Conservation (phyloP, 1,140 invertebrate genomes). For the Plectrocnemia conspersa region DNA sequence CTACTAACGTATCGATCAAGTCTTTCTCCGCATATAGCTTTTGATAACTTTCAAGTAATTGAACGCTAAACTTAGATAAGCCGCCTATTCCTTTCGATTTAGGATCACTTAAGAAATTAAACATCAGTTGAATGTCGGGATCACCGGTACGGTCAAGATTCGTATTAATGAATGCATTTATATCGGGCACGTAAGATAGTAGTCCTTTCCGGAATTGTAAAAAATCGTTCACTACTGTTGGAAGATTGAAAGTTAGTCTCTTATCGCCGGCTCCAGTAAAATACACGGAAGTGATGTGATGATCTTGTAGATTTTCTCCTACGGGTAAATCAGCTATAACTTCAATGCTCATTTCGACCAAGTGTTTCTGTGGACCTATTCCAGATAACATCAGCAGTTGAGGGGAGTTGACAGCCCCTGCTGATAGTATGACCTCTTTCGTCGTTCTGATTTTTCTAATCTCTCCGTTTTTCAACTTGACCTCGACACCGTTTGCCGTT, state of each 20-base stretch:
- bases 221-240: no score
- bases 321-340: conserved; percentile 57
- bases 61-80: no score
- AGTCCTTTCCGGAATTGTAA: no score
- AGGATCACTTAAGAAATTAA: no score
- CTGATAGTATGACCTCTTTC: conserved; percentile 66
- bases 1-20: conserved; percentile 42
- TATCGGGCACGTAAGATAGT: conserved; percentile 36
- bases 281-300: conserved; percentile 43
- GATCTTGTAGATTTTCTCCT: conserved; percentile 63
- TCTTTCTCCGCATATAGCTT: conserved; percentile 43
- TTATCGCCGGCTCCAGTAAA: conserved; percentile 37
- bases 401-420: conserved; percentile 64
- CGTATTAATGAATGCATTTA: conserved; percentile 35
- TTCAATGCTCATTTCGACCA: conserved; percentile 57
- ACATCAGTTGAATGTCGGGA: conserved; percentile 8
- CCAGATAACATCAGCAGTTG: conserved; percentile 71
- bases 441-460: conserved; percentile 46
- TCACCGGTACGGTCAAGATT: neutral
- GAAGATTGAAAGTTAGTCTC: no score
- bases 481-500: conserved; percentile 56
- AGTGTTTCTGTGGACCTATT: conserved; percentile 63
- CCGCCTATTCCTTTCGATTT: no score
- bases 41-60: no score
- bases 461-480: conserved; percentile 48